phyloP scores from a whole-genome alignment of 2,797 vertebrate genomes.

The Pangasius larnaudii region DNA sequence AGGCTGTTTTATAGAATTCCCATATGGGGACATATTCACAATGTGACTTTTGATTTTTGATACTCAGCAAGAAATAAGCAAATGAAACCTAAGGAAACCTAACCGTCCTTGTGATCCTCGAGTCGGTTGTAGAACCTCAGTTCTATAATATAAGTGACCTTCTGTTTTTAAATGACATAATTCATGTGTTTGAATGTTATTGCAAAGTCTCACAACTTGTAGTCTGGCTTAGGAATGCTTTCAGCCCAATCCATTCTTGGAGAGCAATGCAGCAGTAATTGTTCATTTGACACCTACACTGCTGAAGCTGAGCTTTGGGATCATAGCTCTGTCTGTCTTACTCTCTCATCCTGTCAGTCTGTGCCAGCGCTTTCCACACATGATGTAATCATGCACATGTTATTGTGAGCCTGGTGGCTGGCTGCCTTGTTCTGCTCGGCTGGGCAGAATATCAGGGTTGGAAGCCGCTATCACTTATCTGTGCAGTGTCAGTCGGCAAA shows the following conservation, averaged over 20 bases:
- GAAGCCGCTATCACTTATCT: conserved; percentile 3
- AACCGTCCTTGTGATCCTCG: not conserved
- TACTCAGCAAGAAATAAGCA: not conserved
- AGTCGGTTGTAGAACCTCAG: not conserved
- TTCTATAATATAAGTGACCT: not conserved
- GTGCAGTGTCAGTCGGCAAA: not conserved
- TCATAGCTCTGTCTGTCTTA: not conserved
- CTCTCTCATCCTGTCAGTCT: conserved; percentile 9
- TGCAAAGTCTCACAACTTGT: not conserved
- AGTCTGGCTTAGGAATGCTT: not conserved
- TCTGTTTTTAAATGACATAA: not conserved
- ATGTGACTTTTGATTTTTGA: not conserved
- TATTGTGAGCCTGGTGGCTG: conserved; percentile 8
- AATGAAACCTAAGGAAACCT: not conserved
- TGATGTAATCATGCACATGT: conserved; percentile 71
- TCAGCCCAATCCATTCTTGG: not conserved
- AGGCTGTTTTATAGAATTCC: not conserved
- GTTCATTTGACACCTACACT: not conserved
- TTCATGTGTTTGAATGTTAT: not conserved
- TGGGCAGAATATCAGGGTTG: conserved; percentile 53
- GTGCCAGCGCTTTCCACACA: not conserved
- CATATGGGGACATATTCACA: not conserved
- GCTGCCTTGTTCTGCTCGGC: conserved; percentile 40
- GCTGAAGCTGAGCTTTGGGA: conserved; percentile 17
- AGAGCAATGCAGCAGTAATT: not conserved